Evolutionary conservation across 92 coral and sea anemone species (phyloP).

Genomic region (Phymanthus crucifer): DNA sequence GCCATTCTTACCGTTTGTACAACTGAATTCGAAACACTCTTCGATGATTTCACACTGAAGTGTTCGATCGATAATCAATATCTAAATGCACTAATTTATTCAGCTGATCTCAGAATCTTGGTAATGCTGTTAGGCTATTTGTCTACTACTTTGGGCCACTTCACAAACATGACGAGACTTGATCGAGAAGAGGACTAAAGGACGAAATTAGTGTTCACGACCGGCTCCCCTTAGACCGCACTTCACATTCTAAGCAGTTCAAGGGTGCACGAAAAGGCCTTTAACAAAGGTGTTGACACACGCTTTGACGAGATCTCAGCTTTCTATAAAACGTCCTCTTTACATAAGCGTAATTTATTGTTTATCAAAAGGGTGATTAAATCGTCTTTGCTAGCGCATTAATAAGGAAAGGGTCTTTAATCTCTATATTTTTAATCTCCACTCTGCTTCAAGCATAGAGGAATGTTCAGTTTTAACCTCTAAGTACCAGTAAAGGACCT

Average conservation of each 20-base stretch:
- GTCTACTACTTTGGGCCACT: constrained; percentile 8
- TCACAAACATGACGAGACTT: not conserved
- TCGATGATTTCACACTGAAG: not conserved
- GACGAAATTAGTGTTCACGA: not conserved
- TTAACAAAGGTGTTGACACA: constrained; percentile 40
- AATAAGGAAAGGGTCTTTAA: constrained; percentile 8
- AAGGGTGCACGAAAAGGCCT: constrained; percentile 26
- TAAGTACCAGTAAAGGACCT: constrained; percentile 29
- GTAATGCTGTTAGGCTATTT: constrained; percentile 1
- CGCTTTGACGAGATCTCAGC: constrained; percentile 15
- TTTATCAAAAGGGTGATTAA: constrained; percentile 3
- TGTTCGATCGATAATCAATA: constrained; percentile 1
- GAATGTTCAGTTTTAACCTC: constrained; percentile 12
- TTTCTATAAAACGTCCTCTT: constrained; percentile 22
- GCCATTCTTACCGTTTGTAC: not conserved
- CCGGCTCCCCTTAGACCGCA: constrained; percentile 7
- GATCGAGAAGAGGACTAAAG: not conserved
- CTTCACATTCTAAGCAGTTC: constrained; percentile 20
- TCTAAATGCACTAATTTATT: not conserved
- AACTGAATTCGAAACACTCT: not conserved
- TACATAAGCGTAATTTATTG: constrained; percentile 10
- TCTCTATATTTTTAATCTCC: constrained; percentile 1
- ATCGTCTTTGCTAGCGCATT: constrained; percentile 1
- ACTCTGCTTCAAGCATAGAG: not conserved
- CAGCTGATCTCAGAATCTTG: not conserved